Conservation (phyloP, 1,140 invertebrate genomes). For the Carcinoscorpius rotundicauda region DNA sequence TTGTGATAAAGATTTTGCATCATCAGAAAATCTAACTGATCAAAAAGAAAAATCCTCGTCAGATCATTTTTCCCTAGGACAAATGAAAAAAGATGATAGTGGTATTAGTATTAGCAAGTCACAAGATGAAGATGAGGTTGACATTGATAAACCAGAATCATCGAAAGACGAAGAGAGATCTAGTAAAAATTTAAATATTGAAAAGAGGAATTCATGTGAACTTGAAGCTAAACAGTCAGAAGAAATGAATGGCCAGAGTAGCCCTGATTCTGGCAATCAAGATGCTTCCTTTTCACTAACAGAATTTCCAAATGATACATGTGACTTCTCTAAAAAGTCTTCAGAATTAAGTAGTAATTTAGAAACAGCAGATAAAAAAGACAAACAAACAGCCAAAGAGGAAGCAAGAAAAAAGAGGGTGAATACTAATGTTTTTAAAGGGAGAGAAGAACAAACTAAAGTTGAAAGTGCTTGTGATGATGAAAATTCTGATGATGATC, state of each 20-base stretch:
- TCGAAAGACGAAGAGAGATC: conserved; percentile 17
- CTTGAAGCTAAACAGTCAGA: background rate
- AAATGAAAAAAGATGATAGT: conserved; percentile 33
- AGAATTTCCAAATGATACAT: background rate
- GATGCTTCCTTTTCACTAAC: conserved; percentile 6
- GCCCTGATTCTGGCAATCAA: conserved; percentile 20
- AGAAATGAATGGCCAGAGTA: conserved; percentile 11
- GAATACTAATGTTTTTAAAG: too few species aligned
- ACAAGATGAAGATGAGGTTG: conserved; percentile 29
- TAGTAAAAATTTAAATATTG: background rate
- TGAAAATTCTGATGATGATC: conserved; percentile 4
- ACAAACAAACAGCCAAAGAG: background rate
- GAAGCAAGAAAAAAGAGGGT: background rate
- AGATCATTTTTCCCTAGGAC: background rate
- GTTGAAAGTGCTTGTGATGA: conserved; percentile 14
- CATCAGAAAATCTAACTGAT: too few species aligned
- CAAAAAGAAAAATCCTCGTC: too few species aligned
- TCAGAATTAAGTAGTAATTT: background rate
- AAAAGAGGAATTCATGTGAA: conserved; percentile 2
- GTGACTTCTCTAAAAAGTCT: too few species aligned
- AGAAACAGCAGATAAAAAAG: conserved; percentile 1
- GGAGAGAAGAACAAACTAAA: background rate
- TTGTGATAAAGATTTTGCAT: too few species aligned
- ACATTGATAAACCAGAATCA: conserved; percentile 15
- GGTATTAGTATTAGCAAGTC: conserved; percentile 31